Evolutionary conservation across 2,113 vertebrate species (phyloP), one percentile per base, ranked within the genome.

Genomic region (Hippocampus zosterae): DNA sequence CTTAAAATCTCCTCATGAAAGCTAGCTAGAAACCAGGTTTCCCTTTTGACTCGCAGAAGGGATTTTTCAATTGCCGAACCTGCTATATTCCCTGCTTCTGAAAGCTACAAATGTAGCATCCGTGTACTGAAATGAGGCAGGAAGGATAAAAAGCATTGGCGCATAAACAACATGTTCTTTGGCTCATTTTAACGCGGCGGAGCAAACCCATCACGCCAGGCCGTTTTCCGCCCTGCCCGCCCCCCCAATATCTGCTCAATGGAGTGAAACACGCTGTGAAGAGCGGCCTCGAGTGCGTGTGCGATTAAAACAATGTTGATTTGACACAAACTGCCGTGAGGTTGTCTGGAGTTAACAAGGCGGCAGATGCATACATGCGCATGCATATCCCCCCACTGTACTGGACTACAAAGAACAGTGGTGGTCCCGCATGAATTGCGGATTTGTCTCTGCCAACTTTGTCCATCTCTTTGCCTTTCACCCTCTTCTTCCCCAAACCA

Each of bases 281-380:
- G 63, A 46, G 63, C 18, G 63, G 42, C 13, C 63, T 46, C 40
- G 63, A 46, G 33, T 46, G 63, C 42, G 46, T n/a, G 27, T 12
- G n/a, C 63, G 41, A 65, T 65, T 65, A 65, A 46, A 65, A 65
- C 63, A 46, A 65, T 65, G 63, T 65, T 65, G 63, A 65, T 65
- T 65, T 65, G 63, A 65, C 63, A 62, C 33, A 65, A 65, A 46
- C 23, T 65, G 63, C 63, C 23, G 23, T 42, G 23, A 65, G 63
- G 63, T 27, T 65, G 63, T 65, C 41, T 65, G 63, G 41, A 46
- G 63, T 65, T 65, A 65, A 65, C 63, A 65, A 65, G 63, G 41
- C 63, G 40, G 42, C 42, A 27, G n/a, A 42, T 37, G 3, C 42
- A 3, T 18, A 9, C 42, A 27, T 23, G 3, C 13, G 3, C 12